A percentile compares a stretch with the other conserved stretches of the same genome.
Evolutionary conservation across 2,113 vertebrate genomes (phyloP).

Genomic region (Trinectes maculatus): DNA sequence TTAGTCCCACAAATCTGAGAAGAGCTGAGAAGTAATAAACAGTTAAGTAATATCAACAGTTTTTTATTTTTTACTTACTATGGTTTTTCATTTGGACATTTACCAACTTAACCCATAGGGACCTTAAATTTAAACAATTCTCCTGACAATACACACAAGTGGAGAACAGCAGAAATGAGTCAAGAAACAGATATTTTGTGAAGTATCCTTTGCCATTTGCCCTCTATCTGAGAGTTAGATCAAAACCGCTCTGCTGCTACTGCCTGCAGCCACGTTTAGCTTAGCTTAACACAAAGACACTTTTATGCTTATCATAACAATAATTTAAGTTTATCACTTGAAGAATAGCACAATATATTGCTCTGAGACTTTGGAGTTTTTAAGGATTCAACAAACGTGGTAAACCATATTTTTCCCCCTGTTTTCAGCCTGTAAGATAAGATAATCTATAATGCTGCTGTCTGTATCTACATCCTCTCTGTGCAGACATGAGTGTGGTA

Average conservation of each 20-base stretch:
- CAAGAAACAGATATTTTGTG: neutral
- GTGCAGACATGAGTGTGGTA: neutral
- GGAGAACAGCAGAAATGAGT: neutral
- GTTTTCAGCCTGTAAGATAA: neutral
- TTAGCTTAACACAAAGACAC: neutral
- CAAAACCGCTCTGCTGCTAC: neutral
- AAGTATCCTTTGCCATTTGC: neutral
- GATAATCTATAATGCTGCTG: neutral
- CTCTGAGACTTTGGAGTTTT: neutral
- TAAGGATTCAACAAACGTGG: neutral
- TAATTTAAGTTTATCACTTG: too few species aligned
- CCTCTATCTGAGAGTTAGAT: neutral
- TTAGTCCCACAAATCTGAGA: neutral
- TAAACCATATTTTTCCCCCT: neutral
- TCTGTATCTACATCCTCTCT: neutral
- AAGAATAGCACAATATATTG: too few species aligned
- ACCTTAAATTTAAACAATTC: too few species aligned
- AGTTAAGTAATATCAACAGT: too few species aligned
- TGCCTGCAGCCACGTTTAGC: neutral
- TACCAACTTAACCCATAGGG: too few species aligned
- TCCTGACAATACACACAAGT: too few species aligned
- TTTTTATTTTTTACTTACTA: too few species aligned
- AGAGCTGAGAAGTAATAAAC: neutral
- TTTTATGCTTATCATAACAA: neutral
- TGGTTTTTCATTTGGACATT: too few species aligned